Conservation (phyloP, 2,113 vertebrate genomes). For the Datnioides undecimradiatus region DNA sequence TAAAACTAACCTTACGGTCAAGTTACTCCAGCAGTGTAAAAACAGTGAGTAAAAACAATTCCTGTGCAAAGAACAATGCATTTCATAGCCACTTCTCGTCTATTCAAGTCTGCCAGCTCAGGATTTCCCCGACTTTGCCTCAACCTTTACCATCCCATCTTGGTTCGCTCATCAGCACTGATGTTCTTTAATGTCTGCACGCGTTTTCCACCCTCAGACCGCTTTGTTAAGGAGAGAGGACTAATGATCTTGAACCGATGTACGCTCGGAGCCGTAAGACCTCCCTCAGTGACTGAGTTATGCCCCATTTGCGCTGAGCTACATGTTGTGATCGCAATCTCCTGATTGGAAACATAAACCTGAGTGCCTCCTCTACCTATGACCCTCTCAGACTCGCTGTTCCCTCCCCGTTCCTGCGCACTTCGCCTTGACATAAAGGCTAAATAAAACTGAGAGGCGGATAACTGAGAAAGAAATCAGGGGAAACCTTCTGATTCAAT, state of each 20-base stretch:
- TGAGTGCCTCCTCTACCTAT: conserved; percentile 32
- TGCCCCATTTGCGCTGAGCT: conserved; percentile 67
- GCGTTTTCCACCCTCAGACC: conserved; percentile 5
- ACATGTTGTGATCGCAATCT: conserved; percentile 71
- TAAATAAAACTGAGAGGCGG: conserved; percentile 31
- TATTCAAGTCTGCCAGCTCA: conserved; percentile 52
- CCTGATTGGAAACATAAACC: conserved; percentile 71
- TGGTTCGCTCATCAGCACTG: conserved; percentile 24
- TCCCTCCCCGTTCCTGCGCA: not conserved
- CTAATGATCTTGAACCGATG: conserved; percentile 71
- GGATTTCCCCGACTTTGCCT: conserved; percentile 53
- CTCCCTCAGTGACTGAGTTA: conserved; percentile 63
- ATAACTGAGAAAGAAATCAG: conserved; percentile 43
- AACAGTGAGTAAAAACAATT: conserved; percentile 38
- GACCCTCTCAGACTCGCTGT: not conserved
- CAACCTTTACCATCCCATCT: conserved; percentile 46
- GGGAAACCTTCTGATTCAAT: not conserved
- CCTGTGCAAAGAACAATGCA: conserved; percentile 62
- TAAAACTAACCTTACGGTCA: conserved; percentile 2
- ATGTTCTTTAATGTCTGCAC: conserved; percentile 48
- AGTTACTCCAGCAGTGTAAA: too few species aligned
- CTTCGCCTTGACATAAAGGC: not conserved
- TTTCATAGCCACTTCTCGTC: conserved; percentile 42
- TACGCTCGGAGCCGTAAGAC: conserved; percentile 45
- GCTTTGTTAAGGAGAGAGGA: conserved; percentile 49